Evolutionary conservation across 2,888 invertebrate genomes (phyloP).

Genomic region (Nymphalis polychloros): DNA sequence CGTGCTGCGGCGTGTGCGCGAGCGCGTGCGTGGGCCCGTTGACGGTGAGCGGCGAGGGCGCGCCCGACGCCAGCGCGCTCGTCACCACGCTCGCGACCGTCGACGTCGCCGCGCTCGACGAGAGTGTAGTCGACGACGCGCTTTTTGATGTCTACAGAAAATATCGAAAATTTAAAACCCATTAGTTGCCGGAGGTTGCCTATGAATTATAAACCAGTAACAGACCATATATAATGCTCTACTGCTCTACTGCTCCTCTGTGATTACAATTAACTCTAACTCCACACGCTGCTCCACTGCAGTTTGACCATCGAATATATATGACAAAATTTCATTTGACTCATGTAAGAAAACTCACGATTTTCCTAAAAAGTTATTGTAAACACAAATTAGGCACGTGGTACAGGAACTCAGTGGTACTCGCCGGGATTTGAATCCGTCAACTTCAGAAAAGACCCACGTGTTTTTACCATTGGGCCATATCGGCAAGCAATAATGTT

Average conservation of each 20-base stretch:
- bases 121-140: conserved; percentile 48
- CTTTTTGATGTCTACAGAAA: conserved; percentile 45
- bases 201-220: not conserved
- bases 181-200: not conserved
- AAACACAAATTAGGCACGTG: too few species aligned
- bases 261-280: not conserved
- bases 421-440: too few species aligned
- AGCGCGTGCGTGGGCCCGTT: conserved; percentile 61
- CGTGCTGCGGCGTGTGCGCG: conserved; percentile 61
- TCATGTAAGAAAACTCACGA: too few species aligned
- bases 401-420: too few species aligned
- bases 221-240: not conserved
- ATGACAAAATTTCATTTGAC: too few species aligned
- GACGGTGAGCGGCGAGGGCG: conserved; percentile 68
- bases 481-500: too few species aligned
- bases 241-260: not conserved
- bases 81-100: conserved; percentile 47
- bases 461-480: too few species aligned
- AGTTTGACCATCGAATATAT: too few species aligned
- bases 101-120: conserved; percentile 41
- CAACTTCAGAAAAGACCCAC: too few species aligned
- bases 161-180: not conserved
- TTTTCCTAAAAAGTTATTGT: too few species aligned
- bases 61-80: conserved; percentile 57
- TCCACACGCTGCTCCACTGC: too few species aligned